Evolutionary conservation across 2,797 vertebrate genomes (phyloP).

Genomic region (Galago senegalensis): DNA sequence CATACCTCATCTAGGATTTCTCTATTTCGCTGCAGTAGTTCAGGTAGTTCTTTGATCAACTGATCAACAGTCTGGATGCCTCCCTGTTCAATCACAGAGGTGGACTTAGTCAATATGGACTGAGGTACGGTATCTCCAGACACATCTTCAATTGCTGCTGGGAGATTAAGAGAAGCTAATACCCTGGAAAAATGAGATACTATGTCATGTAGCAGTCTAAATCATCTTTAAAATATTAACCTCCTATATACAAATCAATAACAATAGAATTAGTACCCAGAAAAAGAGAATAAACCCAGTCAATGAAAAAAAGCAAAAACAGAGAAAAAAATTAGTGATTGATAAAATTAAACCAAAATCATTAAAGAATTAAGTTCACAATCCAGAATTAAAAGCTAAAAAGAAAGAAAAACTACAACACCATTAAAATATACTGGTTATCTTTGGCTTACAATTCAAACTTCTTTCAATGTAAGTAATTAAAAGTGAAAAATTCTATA

Average conservation of each 20-base stretch:
- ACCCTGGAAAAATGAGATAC: slow-evolving; percentile 90
- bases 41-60: slow-evolving; percentile 97
- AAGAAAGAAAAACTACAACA: neutral
- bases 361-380: slow-evolving; percentile 52
- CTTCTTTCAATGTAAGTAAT: slow-evolving; percentile 31
- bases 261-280: neutral
- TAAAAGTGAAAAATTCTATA: slow-evolving; percentile 41
- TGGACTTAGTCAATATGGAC: slow-evolving; percentile 97
- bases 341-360: slow-evolving; percentile 13
- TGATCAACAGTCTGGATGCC: slow-evolving; percentile 97
- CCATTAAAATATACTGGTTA: slow-evolving; percentile 44
- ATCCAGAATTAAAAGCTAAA: slow-evolving; percentile 61
- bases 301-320: slow-evolving; percentile 50
- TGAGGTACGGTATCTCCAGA: slow-evolving; percentile 98
- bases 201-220: slow-evolving; percentile 31
- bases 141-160: slow-evolving; percentile 97
- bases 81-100: slow-evolving; percentile 94
- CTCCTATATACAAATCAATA: neutral
- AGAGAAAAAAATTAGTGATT: neutral
- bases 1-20: slow-evolving; percentile 98
- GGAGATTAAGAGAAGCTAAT: slow-evolving; percentile 97
- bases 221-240: slow-evolving; percentile 47
- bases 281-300: neutral
- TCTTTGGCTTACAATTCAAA: slow-evolving; percentile 13
- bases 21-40: slow-evolving; percentile 96